Evolutionary conservation across 2,797 vertebrate genomes (phyloP), one percentile per base, ranked within the genome.

Genomic region (Loris lydekkerianus): DNA sequence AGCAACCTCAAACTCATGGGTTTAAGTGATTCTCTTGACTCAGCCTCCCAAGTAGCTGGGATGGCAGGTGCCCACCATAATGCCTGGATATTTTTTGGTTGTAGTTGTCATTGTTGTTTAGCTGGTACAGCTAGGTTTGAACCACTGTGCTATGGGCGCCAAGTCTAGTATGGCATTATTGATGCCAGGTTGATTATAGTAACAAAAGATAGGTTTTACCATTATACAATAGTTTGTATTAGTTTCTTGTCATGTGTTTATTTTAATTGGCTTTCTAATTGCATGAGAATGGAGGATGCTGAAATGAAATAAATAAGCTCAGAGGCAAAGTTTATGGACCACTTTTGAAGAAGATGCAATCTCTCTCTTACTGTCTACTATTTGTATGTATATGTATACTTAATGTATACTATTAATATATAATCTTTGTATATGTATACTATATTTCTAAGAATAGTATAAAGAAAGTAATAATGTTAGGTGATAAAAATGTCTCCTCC

Each of bases 401-500:
- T 46, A 46, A 46, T 46, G 46, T 46, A 46, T 46, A 46, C 46
- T 40, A 46, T 46, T 46, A 46, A 46, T 40, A 3, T 40, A 40
- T 40, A 40, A 9, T 46, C 46, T 21, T 84, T 96, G 13, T 81
- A 84, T 56, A 7, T 53, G 13, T 85, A 84, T 56, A 7, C 18
- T 73, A 53, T 21, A 81, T 96, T 93, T 73, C 46, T 2, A n/a
- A 72, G 53, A 75, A 18, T 70, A 70, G 63, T 70, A 13, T 89
- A 46, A 58, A 78, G 56, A 85, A 91, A 89, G 88, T 56, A 76
- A 46, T 53, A 85, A 70, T 76, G 17, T 56, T 82, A 78, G 40
- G 31, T 82, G 18, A 93, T 91, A 85, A 81, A 92, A 82, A 67
- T 82, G 8, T 86, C 90, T 91, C 34, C 27, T 94, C 13, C n/a